Evolutionary conservation across 2,113 vertebrate genomes (phyloP).

Genomic region (Brienomyrus brachyistius): DNA sequence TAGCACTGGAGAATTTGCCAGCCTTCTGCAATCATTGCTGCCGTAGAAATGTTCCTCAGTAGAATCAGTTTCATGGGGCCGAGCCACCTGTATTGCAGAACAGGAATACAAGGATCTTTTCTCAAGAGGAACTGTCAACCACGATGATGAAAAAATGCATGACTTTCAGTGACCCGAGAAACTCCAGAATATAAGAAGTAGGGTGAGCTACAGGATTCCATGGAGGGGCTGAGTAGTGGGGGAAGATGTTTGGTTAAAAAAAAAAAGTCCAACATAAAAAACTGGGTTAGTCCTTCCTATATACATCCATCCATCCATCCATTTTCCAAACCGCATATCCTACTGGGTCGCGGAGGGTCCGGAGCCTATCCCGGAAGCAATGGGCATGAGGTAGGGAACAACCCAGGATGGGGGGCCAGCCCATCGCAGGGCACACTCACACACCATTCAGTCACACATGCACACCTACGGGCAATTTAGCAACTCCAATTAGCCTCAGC

Average conservation of each 20-base stretch:
- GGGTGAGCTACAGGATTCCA: not conserved
- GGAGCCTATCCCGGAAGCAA: too few relatives aligned
- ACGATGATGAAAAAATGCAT: not conserved
- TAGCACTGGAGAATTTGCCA: not conserved
- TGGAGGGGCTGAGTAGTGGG: not conserved
- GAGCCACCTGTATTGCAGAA: not conserved
- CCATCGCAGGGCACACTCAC: too few relatives aligned
- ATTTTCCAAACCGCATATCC: too few relatives aligned
- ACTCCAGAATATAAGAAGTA: not conserved
- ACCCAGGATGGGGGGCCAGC: too few relatives aligned
- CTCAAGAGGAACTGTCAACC: not conserved
- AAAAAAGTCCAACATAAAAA: not conserved
- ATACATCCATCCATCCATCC: not conserved
- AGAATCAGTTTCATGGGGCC: not conserved
- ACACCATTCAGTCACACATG: too few relatives aligned
- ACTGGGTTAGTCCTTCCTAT: not conserved
- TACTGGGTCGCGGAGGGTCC: too few relatives aligned
- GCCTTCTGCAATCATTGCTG: not conserved
- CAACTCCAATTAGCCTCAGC: too few relatives aligned
- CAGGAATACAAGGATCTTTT: not conserved
- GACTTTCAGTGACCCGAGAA: not conserved
- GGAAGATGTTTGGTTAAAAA: not conserved
- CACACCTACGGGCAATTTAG: too few relatives aligned
- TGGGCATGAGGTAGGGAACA: too few relatives aligned
- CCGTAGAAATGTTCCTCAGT: not conserved